These are phyloP conservation scores for Syngnathus scovelli DNA, from an alignment of 2,113 vertebrate genomes.

Conservation along the genomic window DNA sequence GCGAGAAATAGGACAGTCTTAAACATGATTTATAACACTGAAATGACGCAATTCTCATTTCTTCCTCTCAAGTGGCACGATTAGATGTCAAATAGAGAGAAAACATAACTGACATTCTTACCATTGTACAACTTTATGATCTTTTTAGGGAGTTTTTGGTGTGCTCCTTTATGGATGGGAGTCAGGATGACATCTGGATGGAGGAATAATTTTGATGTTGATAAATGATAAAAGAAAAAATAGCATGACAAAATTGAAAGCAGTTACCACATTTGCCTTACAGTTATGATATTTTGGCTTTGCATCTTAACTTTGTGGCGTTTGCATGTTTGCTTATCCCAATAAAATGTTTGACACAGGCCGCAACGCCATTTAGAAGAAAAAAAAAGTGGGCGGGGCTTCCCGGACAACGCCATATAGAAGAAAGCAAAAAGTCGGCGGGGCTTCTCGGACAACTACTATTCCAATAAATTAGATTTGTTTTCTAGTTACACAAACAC, in stretches of 20 bases:
- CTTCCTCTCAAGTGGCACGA: neutral
- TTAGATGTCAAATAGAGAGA: neutral
- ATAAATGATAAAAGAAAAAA: neutral
- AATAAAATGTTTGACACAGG: no score
- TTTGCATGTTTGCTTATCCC: no score
- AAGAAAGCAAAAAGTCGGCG: no score
- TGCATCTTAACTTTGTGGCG: no score
- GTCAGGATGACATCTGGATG: slow-evolving; percentile 27
- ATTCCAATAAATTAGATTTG: no score
- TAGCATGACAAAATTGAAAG: neutral
- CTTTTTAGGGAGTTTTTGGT: neutral
- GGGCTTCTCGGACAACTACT: no score
- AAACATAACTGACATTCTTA: slow-evolving; percentile 19
- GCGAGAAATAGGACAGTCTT: slow-evolving; percentile 8
- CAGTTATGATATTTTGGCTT: no score
- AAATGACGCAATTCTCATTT: neutral
- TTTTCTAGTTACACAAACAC: no score
- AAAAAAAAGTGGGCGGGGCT: no score
- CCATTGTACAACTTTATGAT: slow-evolving; percentile 22
- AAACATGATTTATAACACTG: neutral
- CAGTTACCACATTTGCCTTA: no score
- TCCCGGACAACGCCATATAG: no score
- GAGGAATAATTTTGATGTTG: neutral
- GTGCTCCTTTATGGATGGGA: slow-evolving; percentile 21
- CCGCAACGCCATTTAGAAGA: no score